These are phyloP conservation scores for Dilophus febrilis DNA, from an alignment of 2,888 invertebrate genomes.

Conservation along the genomic window DNA sequence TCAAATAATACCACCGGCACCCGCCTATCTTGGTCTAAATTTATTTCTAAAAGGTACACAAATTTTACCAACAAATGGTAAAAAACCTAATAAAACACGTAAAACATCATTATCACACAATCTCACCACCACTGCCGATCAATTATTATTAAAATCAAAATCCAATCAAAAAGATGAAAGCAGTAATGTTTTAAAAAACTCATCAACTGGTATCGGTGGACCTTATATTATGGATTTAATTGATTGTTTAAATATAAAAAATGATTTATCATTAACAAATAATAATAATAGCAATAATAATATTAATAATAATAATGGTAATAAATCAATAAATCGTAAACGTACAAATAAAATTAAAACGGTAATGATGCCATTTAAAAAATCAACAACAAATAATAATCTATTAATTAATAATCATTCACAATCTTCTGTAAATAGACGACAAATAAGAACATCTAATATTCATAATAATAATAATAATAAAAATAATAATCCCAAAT, in stretches of 20 bases:
- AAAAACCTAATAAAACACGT: constrained; percentile 5
- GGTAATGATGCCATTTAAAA: no score
- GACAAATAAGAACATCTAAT: no score
- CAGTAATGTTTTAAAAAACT: background rate
- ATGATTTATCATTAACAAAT: background rate
- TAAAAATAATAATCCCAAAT: background rate
- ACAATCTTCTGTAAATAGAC: no score
- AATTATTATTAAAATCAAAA: no score
- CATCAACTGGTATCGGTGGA: background rate
- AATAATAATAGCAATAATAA: no score
- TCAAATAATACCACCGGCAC: constrained; percentile 58
- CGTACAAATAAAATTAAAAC: no score
- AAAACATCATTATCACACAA: background rate
- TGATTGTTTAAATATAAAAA: background rate
- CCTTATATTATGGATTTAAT: background rate
- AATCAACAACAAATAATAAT: no score
- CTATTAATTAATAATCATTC: no score
- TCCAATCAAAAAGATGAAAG: background rate
- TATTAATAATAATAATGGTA: no score
- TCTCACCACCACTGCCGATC: background rate
- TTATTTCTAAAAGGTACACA: constrained; percentile 28
- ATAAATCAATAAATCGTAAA: no score
- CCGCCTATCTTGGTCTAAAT: constrained; percentile 55
- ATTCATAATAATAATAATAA: no score
- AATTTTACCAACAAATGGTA: constrained; percentile 19